Base-by-base conservation (phyloP, 2,113 vertebrate genomes). In the Lates calcarifer region DNA sequence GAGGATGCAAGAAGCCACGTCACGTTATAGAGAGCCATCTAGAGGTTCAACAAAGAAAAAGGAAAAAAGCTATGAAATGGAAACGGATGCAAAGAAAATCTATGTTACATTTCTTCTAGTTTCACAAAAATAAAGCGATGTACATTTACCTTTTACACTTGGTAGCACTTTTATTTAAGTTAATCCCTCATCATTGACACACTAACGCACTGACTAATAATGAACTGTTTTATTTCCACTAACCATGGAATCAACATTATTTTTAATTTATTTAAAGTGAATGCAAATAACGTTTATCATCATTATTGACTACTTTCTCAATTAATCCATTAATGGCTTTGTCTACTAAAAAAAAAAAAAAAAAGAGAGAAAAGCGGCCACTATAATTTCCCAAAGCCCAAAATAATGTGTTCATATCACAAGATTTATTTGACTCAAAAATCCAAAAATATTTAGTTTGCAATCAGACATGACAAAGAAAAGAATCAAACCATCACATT, bases 1-100 rank as follows among this genome's bases (percentile, higher is more conserved):
- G 2, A 18, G 60, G 47, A 84, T 77, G 58, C 68, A 24, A 83
- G 49, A 67, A 61, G 92, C 90, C 89, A 93, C 91, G 87, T 93
- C 90, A 89, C 77, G 11, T 57, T 80, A 86, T 9, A 68, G 28
- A 49, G 39, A 26, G 66, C 51, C 77, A 47, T 24, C 49, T 75
- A 68, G 57, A 58, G 45, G 22, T 69, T n/a, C n/a, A 35, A 2
- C 6, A 56, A 15, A 12, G 22, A 3, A n/a, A 35, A 20, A 67
- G 12, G 7, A 58, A 6, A 10, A 35, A 10, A 60, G 1, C 41
- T 14, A 20, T 8, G 1, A 2, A 47, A 20, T 47, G 18, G 18
- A 43, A 33, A 60, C 2, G 11, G 57, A 33, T 33, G 57, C 22
- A 24, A 14, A 5, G 9, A 6, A 13, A 56, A 10, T 60, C 11